Evolutionary conservation across 2,113 vertebrate genomes (phyloP).

Genomic region (Spheniscus mendiculus): DNA sequence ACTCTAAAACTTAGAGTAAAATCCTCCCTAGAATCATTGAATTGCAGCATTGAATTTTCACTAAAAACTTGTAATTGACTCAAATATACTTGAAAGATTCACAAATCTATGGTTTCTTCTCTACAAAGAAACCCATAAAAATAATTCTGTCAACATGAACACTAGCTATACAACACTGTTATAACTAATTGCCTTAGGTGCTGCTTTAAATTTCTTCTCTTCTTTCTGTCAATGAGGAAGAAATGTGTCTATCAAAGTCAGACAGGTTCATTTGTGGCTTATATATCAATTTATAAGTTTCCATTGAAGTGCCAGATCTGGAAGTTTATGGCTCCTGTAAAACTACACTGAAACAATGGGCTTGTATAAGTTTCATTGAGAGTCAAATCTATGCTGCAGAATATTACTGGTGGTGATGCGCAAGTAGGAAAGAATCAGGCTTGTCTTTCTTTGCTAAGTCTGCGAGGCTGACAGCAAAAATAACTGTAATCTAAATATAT

Average conservation of each 20-base stretch:
- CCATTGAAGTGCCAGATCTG: background rate
- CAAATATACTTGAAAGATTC: background rate
- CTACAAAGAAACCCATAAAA: background rate
- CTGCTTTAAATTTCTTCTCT: background rate
- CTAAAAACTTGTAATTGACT: background rate
- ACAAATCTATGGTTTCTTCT: background rate
- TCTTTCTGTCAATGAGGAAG: background rate
- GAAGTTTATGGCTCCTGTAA: background rate
- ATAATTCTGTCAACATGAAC: background rate
- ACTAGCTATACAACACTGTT: background rate
- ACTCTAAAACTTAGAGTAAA: background rate
- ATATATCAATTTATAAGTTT: background rate
- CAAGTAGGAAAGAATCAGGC: constrained; percentile 7
- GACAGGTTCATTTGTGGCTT: background rate
- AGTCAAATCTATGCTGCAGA: background rate
- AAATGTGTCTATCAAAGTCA: background rate
- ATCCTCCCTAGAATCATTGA: background rate
- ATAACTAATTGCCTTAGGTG: background rate
- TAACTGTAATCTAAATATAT: constrained; percentile 61
- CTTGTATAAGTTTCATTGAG: background rate
- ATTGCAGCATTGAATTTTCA: background rate
- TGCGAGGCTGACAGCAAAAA: constrained; percentile 44
- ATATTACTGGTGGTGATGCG: background rate
- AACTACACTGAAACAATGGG: background rate
- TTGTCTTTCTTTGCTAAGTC: constrained; percentile 35